Evolutionary conservation across 2,888 invertebrate genomes (phyloP), one percentile per base, ranked within the genome.

Genomic region (Apamea epomidion): DNA sequence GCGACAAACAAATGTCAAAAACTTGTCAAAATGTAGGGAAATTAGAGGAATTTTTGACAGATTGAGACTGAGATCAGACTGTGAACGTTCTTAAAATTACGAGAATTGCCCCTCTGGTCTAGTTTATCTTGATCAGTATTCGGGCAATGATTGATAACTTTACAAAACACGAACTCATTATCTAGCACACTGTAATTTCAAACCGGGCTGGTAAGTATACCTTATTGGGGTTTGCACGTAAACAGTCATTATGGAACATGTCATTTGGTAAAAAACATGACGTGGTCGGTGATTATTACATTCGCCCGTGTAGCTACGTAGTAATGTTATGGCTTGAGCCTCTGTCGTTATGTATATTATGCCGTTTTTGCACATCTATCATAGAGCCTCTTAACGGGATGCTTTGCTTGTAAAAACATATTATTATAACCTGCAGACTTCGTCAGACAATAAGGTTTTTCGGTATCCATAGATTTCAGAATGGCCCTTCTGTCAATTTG

Each of bases 221-320:
- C 84, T 82, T 83, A 89, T 83, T 86, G 82, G 74, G 79, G 76
- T 85, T 87, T 87, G 84, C 83, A 85, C 79, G 86, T 84, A 86
- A 83, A 89, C 85, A 85, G 84, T 87, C 80, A 90, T 89, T 85
- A 83, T 80, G 89, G 89, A 92, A 93, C 93, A 90, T 94, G 93
- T 94, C 93, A 93, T 93, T 94, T 92, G 88, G 89, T 92, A 90
- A 92, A 92, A 93, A 93, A 92, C 91, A 90, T 90, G 92, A 86
- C 83, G 86, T 91, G 87, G 68, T 86, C 88, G 88, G 90, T 94
- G 91, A 94, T 94, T 94, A 94, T 94, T 94, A 94, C 91, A 85
- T 86, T 89, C 87, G 89, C 80, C 86, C 79, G 89, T 90, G 87
- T 89, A 91, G 90, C 91, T 93, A 91, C 60, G 67, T 70, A 74